A percentile compares a stretch with the other conserved stretches of the same genome.
phyloP scores from a whole-genome alignment of 2,797 vertebrate genomes.

The Iguana delicatissima region DNA sequence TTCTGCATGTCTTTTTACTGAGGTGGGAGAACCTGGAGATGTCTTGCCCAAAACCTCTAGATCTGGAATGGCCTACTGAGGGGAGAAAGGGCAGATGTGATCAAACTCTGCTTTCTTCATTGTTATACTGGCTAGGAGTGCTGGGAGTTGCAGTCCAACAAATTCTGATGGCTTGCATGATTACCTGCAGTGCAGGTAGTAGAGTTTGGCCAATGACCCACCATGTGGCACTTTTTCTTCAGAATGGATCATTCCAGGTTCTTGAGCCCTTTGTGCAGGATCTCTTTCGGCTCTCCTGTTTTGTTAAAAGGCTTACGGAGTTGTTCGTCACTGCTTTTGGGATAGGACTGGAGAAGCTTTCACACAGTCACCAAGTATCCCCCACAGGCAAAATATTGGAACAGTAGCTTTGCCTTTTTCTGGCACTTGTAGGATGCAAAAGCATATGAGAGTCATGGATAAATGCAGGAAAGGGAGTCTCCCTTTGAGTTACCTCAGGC shows the following conservation, averaged over 20 bases:
- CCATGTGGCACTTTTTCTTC: background rate
- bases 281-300: background rate
- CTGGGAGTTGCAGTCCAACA: too few species aligned
- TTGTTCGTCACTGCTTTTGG: background rate
- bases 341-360: background rate
- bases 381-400: background rate
- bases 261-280: background rate
- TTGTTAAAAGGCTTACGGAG: background rate
- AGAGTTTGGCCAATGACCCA: background rate
- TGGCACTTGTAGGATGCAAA: background rate
- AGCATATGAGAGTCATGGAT: too few species aligned
- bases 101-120: too few species aligned
- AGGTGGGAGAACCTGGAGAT: too few species aligned
- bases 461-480: background rate
- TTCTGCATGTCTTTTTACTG: too few species aligned
- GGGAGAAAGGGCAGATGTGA: too few species aligned
- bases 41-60: too few species aligned
- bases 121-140: too few species aligned
- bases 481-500: background rate
- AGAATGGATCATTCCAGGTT: background rate
- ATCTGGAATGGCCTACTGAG: too few species aligned
- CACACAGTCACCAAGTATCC: background rate
- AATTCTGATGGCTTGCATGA: too few species aligned
- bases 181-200: background rate
- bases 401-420: background rate